A percentile compares a stretch with the other conserved stretches of the same genome.
Conservation (phyloP, 2,888 invertebrate species). For the Drosophila acutilabella region DNA sequence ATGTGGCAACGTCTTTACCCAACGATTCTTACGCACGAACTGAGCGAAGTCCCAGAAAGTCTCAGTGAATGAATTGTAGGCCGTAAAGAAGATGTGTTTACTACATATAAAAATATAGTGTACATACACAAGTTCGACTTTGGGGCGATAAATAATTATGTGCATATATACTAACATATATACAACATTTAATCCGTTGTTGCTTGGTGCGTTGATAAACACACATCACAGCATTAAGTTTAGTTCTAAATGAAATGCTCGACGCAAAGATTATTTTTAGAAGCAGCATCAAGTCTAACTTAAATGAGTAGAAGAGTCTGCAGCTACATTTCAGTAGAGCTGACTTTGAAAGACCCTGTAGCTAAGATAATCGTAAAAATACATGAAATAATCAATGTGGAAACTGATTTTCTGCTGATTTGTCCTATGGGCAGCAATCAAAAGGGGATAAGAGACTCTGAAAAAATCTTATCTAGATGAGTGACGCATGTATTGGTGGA, state of each 20-base stretch:
- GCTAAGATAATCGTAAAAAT: no score
- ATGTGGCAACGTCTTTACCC: conserved; percentile 58
- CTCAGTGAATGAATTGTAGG: conserved; percentile 52
- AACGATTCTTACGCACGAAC: conserved; percentile 70
- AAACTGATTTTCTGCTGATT: no score
- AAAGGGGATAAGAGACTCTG: no score
- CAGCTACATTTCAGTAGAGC: no score
- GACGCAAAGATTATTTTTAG: conserved; percentile 48
- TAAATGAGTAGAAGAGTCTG: not conserved
- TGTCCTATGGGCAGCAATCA: no score
- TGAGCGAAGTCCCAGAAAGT: conserved; percentile 41
- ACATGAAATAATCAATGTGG: no score
- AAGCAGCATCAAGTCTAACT: conserved; percentile 32
- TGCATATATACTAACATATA: conserved; percentile 16
- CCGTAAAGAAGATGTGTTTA: conserved; percentile 11
- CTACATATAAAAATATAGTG: conserved; percentile 3
- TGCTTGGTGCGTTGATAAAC: conserved; percentile 53
- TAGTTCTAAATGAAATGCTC: conserved; percentile 45
- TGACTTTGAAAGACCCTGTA: no score
- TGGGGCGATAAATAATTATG: conserved; percentile 53
- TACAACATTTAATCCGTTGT: conserved; percentile 60
- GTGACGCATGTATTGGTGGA: no score
- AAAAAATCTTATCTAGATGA: no score
- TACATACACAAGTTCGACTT: conserved; percentile 38
- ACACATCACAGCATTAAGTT: conserved; percentile 59